phyloP scores from a whole-genome alignment of 1,140 invertebrate species.

The Heliconius eleuchia region DNA sequence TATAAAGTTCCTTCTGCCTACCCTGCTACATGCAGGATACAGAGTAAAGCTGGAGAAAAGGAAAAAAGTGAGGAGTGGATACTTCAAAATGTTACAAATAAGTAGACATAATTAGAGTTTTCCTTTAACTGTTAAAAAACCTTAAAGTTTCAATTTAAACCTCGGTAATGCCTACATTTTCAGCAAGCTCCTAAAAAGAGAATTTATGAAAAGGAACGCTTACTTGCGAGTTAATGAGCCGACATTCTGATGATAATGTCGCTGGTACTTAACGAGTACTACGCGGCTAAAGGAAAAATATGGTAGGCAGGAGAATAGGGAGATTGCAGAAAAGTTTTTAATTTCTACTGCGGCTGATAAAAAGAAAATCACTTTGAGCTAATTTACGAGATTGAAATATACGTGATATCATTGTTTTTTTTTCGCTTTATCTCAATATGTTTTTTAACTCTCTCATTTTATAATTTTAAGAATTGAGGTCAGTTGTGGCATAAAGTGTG shows the following conservation, averaged over 20 bases:
- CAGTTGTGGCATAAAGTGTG: too few relatives aligned
- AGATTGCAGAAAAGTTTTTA: slow-evolving; percentile 32
- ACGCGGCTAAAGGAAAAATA: slow-evolving; percentile 44
- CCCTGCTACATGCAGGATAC: not conserved
- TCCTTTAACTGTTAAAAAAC: slow-evolving; percentile 22
- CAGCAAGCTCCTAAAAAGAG: slow-evolving; percentile 35
- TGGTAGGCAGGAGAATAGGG: slow-evolving; percentile 25
- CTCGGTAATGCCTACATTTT: slow-evolving; percentile 26
- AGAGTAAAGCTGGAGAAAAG: not conserved
- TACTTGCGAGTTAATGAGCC: slow-evolving; percentile 48
- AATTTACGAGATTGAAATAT: not conserved
- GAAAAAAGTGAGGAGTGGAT: too few relatives aligned
- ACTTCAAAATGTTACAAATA: too few relatives aligned
- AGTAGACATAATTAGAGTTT: not conserved
- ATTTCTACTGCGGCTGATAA: slow-evolving; percentile 7
- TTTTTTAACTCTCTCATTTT: too few relatives aligned
- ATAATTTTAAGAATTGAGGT: not conserved
- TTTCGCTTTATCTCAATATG: not conserved
- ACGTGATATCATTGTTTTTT: not conserved
- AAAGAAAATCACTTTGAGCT: slow-evolving; percentile 3
- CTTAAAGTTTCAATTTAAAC: slow-evolving; percentile 24
- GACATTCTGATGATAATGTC: slow-evolving; percentile 48
- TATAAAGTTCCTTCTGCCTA: too few relatives aligned
- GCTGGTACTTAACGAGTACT: slow-evolving; percentile 41
- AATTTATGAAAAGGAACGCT: slow-evolving; percentile 49